Conservation (phyloP, 2,888 invertebrate genomes). For the Melanophora roralis region DNA sequence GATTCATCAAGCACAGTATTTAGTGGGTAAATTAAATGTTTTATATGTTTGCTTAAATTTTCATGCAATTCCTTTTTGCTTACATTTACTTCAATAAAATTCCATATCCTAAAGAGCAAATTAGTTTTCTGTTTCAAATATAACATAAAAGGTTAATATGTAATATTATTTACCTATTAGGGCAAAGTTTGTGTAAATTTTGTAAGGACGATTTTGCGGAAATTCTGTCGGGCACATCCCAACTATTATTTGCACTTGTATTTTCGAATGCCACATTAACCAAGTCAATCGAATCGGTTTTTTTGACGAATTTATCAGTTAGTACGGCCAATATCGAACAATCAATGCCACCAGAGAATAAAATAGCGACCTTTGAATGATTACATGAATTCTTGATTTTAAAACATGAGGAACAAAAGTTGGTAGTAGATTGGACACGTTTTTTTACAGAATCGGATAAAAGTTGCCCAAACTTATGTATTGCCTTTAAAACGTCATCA, state of each 20-base stretch:
- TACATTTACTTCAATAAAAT: slow-evolving; percentile 89
- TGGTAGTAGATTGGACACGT: slow-evolving; percentile 81
- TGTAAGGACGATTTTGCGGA: slow-evolving; percentile 85
- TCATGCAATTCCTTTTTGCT: slow-evolving; percentile 81
- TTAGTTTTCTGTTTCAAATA: not conserved
- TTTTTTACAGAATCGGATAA: slow-evolving; percentile 81
- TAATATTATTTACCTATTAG: slow-evolving; percentile 77
- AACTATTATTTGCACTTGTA: slow-evolving; percentile 72
- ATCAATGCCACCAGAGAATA: slow-evolving; percentile 98
- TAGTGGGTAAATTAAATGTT: slow-evolving; percentile 89
- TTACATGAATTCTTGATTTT: slow-evolving; percentile 73
- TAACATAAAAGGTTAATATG: too few relatives aligned
- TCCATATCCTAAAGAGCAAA: slow-evolving; percentile 82
- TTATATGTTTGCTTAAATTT: slow-evolving; percentile 80
- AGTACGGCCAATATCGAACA: slow-evolving; percentile 93
- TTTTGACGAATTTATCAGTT: slow-evolving; percentile 83
- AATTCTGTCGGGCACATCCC: slow-evolving; percentile 89
- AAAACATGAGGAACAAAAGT: slow-evolving; percentile 81
- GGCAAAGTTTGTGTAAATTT: slow-evolving; percentile 84
- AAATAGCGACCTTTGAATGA: slow-evolving; percentile 85
- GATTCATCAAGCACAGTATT: slow-evolving; percentile 96
- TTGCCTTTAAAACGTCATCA: slow-evolving; percentile 51
- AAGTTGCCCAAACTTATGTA: slow-evolving; percentile 77
- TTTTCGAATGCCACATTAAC: slow-evolving; percentile 94
- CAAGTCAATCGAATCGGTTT: slow-evolving; percentile 87